phyloP scores from a whole-genome alignment of 2,888 invertebrate genomes.

The Apodemia zela region DNA sequence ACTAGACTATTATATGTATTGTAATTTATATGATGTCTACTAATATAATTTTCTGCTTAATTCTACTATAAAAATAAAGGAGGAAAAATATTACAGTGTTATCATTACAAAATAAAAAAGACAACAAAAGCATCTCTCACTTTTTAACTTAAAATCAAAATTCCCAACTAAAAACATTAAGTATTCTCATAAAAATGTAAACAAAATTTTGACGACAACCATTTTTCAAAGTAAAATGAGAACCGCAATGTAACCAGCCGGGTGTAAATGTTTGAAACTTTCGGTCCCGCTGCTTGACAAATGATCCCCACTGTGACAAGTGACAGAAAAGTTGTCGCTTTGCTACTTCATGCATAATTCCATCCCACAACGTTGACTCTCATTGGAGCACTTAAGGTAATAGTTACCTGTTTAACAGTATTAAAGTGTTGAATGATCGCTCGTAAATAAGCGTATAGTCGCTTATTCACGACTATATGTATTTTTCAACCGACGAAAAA shows the following conservation, averaged over 20 bases:
- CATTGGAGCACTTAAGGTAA: slow-evolving; percentile 7
- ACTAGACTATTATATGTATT: too few species aligned
- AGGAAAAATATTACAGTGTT: too few species aligned
- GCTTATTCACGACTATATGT: too few species aligned
- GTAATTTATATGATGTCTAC: too few species aligned
- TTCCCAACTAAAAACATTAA: not conserved
- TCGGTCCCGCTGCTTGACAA: slow-evolving; percentile 28
- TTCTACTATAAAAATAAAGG: too few species aligned
- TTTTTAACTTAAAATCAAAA: not conserved
- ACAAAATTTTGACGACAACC: slow-evolving; percentile 23
- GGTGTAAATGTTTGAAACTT: slow-evolving; percentile 26
- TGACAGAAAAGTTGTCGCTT: slow-evolving; percentile 26
- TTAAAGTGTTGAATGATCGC: not conserved
- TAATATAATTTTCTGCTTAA: too few species aligned
- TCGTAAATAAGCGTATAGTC: not conserved
- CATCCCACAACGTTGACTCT: slow-evolving; percentile 17
- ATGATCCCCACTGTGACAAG: slow-evolving; percentile 28
- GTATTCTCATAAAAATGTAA: slow-evolving; percentile 26
- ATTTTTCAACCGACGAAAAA: too few species aligned
- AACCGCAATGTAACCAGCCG: slow-evolving; percentile 25
- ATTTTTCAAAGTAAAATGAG: slow-evolving; percentile 30
- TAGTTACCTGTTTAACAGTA: slow-evolving; percentile 10
- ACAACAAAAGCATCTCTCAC: not conserved
- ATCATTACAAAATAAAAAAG: too few species aligned
- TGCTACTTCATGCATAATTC: slow-evolving; percentile 26